Evolutionary conservation across 2,113 vertebrate genomes (phyloP), one percentile per base, ranked within the genome.

Genomic region (Aleadryas rufinucha): DNA sequence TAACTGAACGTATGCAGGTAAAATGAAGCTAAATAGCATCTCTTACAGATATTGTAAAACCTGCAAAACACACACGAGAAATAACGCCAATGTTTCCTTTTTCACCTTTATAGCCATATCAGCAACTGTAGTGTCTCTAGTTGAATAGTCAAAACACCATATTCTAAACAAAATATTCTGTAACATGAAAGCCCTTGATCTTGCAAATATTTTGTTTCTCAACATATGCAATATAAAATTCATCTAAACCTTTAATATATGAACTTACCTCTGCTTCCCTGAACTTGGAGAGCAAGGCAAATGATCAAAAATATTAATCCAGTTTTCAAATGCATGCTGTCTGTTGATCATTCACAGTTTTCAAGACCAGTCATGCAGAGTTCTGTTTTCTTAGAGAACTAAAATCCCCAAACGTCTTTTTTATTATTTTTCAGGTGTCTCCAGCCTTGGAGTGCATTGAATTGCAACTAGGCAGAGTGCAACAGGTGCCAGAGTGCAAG

Each of bases 241-340:
- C 41, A 28, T 39, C 61, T 16, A 81, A 83, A 78, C 14, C 4
- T 82, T 65, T 85, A 70, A 49, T 71, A 84, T 56, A 53, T 24
- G 42, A 83, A 96, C 98, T 99, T 97, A 99, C 99, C 99, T 99
- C 97, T 98, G 84, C 90, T 97, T 96, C 97, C 98, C 74, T 98
- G 97, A 88, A 98, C 97, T 65, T 98, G 98, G 24, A 98, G 96
- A 77, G 96, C 77, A 94, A 98, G 84, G 79, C 98, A 96, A 59
- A 98, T 74, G 81, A 99, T 90, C 66, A 98, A 87, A 95, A 99
- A 90, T 96, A 95, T 83, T 19, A 98, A 96, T 97, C 96, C 98
- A 84, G 70, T 95, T 95, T 97, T 98, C 96, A 98, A 97, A 96
- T 95, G 86, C 99, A 99, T 99, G 77, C 64, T 98, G 95, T 76